Conservation (phyloP, 1,140 invertebrate genomes). For the Schlechtendalia chinensis region DNA sequence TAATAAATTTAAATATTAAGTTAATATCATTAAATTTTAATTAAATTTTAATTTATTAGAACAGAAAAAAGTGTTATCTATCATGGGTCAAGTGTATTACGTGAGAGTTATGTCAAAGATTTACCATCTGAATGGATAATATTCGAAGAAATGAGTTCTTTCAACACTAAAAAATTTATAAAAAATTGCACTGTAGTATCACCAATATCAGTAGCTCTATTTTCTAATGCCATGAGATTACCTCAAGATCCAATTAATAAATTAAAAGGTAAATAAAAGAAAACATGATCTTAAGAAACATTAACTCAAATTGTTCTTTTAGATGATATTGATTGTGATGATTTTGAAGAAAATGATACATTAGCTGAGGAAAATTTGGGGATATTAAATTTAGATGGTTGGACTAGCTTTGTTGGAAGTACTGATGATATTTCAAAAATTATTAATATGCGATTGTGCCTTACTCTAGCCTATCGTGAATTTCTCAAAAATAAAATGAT, state of each 20-base stretch:
- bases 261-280: slow-evolving; percentile 57
- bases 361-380: neutral
- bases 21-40: neutral
- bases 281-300: neutral
- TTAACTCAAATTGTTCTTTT: neutral
- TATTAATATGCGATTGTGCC: slow-evolving; percentile 53
- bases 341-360: slow-evolving; percentile 22
- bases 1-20: slow-evolving; percentile 3
- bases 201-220: slow-evolving; percentile 75
- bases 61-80: slow-evolving; percentile 73
- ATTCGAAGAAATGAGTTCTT: slow-evolving; percentile 77
- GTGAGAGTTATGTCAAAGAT: slow-evolving; percentile 57
- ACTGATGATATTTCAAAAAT: slow-evolving; percentile 44
- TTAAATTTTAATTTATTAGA: slow-evolving; percentile 56
- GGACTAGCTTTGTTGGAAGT: slow-evolving; percentile 29
- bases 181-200: slow-evolving; percentile 75
- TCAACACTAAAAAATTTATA: slow-evolving; percentile 66
- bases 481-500: slow-evolving; percentile 34
- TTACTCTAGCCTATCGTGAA: slow-evolving; percentile 33
- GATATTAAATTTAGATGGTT: slow-evolving; percentile 13
- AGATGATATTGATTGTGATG: slow-evolving; percentile 38
- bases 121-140: slow-evolving; percentile 80
- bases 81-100: slow-evolving; percentile 72
- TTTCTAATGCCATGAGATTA: slow-evolving; percentile 71
- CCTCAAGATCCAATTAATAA: slow-evolving; percentile 63